Conservation (phyloP, 2,888 invertebrate genomes). For the Rhagonycha lutea region DNA sequence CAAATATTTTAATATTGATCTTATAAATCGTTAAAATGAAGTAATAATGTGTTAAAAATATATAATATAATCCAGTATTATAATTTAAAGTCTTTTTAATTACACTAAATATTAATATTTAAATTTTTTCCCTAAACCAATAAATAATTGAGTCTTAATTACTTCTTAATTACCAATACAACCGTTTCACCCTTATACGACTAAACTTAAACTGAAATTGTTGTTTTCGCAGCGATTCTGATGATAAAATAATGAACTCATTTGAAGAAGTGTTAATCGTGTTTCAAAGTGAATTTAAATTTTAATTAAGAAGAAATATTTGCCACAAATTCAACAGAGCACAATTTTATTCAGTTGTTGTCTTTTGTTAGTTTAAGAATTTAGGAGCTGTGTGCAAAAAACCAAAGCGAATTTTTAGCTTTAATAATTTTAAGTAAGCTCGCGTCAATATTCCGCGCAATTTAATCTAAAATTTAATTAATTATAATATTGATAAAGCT, state of each 20-base stretch:
- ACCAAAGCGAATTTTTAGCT: not conserved
- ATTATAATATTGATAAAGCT: not conserved
- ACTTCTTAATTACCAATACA: not conserved
- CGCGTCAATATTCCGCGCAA: not conserved
- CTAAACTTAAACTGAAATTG: not conserved
- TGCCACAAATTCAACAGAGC: not conserved
- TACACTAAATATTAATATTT: no score
- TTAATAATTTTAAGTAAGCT: not conserved
- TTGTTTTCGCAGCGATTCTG: not conserved
- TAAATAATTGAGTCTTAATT: not conserved
- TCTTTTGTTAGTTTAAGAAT: not conserved
- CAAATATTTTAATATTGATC: no score
- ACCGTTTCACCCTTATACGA: not conserved
- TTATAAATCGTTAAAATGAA: no score
- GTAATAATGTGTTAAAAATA: no score
- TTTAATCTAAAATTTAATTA: not conserved
- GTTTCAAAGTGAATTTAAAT: not conserved
- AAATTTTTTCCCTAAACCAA: not conserved
- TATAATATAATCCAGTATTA: no score
- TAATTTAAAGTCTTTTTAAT: no score
- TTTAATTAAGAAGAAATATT: not conserved
- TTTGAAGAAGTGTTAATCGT: not conserved
- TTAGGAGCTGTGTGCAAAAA: not conserved
- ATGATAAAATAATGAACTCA: not conserved
- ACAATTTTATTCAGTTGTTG: not conserved